Percentiles rank a stretch among this genome's conserved stretches.
Conservation (phyloP, 2,797 vertebrate genomes). For the Nyctibius grandis region DNA sequence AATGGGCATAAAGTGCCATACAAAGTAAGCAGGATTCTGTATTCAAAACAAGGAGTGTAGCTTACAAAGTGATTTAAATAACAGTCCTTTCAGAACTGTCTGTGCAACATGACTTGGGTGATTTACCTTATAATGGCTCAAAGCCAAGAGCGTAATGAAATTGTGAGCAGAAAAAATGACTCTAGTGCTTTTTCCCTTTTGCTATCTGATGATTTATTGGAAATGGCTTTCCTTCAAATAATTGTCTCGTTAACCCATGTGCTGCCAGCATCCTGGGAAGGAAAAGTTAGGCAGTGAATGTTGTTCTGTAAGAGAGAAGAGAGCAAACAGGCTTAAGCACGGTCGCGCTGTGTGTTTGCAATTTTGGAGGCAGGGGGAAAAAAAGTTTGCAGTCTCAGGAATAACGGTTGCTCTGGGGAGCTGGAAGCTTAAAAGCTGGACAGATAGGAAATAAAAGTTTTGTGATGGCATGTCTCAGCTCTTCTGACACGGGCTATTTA, state of each 20-base stretch:
- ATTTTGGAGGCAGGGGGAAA: neutral
- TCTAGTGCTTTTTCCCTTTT: slow-evolving; percentile 35
- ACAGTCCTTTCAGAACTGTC: slow-evolving; percentile 28
- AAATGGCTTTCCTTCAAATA: slow-evolving; percentile 40
- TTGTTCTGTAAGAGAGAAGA: neutral
- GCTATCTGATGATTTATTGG: slow-evolving; percentile 51
- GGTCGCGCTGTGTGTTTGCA: neutral
- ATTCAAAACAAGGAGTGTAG: slow-evolving; percentile 7
- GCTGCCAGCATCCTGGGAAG: neutral
- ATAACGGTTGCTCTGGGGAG: neutral
- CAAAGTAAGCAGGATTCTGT: neutral
- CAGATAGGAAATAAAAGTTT: neutral
- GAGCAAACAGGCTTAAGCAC: neutral
- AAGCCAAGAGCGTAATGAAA: slow-evolving; percentile 58
- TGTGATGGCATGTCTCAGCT: neutral
- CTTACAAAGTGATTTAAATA: slow-evolving; percentile 36
- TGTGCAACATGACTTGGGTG: slow-evolving; percentile 38
- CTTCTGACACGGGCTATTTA: neutral
- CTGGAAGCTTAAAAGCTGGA: neutral
- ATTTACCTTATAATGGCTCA: slow-evolving; percentile 54
- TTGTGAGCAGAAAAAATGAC: slow-evolving; percentile 54
- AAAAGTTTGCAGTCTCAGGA: neutral
- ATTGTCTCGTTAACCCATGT: neutral
- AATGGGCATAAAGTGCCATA: neutral
- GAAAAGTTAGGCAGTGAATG: neutral